These are phyloP conservation scores for Trissoscelio sp. DNA, from an alignment of 2,888 invertebrate genomes.

Conservation along the genomic window DNA sequence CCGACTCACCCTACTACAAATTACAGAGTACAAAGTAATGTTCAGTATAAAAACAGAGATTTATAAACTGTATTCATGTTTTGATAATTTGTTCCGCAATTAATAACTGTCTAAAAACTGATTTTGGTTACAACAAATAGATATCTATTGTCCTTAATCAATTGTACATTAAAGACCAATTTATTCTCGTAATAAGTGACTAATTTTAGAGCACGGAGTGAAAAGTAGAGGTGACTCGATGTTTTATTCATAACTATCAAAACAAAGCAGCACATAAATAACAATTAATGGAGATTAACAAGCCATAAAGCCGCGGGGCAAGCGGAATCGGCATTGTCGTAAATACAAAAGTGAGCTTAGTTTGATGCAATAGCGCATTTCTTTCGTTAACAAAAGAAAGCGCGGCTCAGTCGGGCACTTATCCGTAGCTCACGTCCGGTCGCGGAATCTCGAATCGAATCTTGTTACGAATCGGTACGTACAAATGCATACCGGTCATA, in stretches of 20 bases:
- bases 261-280: slow-evolving; percentile 50
- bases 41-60: too few species aligned
- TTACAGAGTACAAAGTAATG: too few species aligned
- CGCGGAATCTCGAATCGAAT: slow-evolving; percentile 71
- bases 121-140: slow-evolving; percentile 23
- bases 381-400: slow-evolving; percentile 66
- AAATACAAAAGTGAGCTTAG: slow-evolving; percentile 48
- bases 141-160: slow-evolving; percentile 6
- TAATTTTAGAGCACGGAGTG: slow-evolving; percentile 15
- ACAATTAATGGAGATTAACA: slow-evolving; percentile 53
- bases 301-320: slow-evolving; percentile 24
- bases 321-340: slow-evolving; percentile 33
- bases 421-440: slow-evolving; percentile 66
- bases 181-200: slow-evolving; percentile 26
- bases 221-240: slow-evolving; percentile 40
- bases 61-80: too few species aligned
- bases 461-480: slow-evolving; percentile 77
- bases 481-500: slow-evolving; percentile 75
- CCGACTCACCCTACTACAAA: too few species aligned
- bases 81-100: too few species aligned
- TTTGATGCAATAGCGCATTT: slow-evolving; percentile 49
- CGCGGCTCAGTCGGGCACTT: slow-evolving; percentile 37
- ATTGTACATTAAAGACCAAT: slow-evolving; percentile 15
- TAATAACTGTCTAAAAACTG: too few species aligned
- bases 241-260: slow-evolving; percentile 61